Evolutionary conservation across 2,113 vertebrate species (phyloP), one percentile per base, ranked within the genome.

Genomic region (Scolopax mira): DNA sequence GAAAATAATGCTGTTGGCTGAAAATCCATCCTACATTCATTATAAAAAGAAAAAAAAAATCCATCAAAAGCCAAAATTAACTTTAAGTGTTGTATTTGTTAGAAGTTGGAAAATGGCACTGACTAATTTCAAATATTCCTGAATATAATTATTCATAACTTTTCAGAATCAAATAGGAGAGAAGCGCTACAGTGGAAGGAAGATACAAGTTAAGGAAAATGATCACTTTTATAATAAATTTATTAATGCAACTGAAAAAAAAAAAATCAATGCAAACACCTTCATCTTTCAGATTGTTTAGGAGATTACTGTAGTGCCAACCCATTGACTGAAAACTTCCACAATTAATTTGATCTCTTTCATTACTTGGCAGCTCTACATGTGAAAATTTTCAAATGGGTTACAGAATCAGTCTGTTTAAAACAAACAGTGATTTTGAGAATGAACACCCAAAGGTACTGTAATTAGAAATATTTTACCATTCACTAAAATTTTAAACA

Each of bases 401-500:
- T 65, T 73, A 83, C 41, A 86, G 72, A 85, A 88, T 42, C 41
- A 39, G n/a, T 24, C 79, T 82, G 28, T 39, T 77, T 77, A 46
- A 88, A 78, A 70, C 15, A 42, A 69, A 48, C 7, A n/a, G 0
- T 42, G n/a, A 72, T 72, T 74, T 79, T 52, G 64, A 81, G 69
- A 75, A 61, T 2, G 18, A 17, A 49, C 13, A 54, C 9, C 19
- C 64, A 67, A 61, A 46, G 15, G 83, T 89, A 89, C 54, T 88
- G 41, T 31, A 88, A 70, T 79, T 27, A 95, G 75, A 94, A 97
- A 90, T 88, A 96, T 44, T 90, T 84, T 67, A 60, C 75, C 69
- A 82, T 84, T 95, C 39, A 85, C 57, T 86, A 94, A 61, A 79
- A 96, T 55, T 85, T 94, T 84, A 95, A 95, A 94, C 94, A 65